Conservation (phyloP, 1,140 invertebrate species). For the Zaprionus tsacasi region DNA sequence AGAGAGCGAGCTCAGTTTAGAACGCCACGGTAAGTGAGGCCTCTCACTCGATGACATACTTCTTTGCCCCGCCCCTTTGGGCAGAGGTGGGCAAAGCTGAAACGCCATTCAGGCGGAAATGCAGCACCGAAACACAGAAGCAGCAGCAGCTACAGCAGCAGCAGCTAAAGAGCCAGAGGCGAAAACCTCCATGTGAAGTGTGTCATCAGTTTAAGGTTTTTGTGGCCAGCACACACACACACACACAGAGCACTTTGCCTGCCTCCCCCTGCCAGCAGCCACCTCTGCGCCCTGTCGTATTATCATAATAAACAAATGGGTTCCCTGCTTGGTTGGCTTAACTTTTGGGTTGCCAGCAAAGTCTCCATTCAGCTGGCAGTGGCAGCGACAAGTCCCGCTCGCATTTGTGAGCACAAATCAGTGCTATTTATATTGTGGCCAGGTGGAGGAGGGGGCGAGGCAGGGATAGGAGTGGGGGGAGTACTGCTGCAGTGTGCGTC, state of each 20-base stretch:
- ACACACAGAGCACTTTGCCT: conserved; percentile 11
- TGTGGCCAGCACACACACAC: conserved; percentile 60
- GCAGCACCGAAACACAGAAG: conserved; percentile 62
- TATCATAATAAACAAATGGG: conserved; percentile 82
- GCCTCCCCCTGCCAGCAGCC: conserved; percentile 19
- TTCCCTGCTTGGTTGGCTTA: conserved; percentile 78
- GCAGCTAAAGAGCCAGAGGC: conserved; percentile 57
- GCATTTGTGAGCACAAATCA: conserved; percentile 78
- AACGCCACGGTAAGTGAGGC: conserved; percentile 75
- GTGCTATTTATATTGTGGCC: conserved; percentile 79
- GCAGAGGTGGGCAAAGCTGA: conserved; percentile 53
- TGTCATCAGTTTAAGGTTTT: conserved; percentile 83
- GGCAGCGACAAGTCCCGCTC: conserved; percentile 42
- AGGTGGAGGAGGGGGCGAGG: conserved; percentile 28
- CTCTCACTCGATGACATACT: conserved; percentile 67
- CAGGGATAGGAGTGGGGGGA: neutral
- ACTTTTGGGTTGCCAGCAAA: conserved; percentile 75
- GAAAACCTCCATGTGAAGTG: conserved; percentile 77
- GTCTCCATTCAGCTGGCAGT: conserved; percentile 35
- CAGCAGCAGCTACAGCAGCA: neutral
- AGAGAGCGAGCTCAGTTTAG: conserved; percentile 60
- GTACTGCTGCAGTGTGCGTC: conserved; percentile 21
- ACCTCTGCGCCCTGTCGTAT: conserved; percentile 46
- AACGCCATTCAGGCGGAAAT: conserved; percentile 80
- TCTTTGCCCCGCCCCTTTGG: conserved; percentile 38